phyloP scores from a whole-genome alignment of 2,113 vertebrate genomes.

The Prochilodus magdalenae region DNA sequence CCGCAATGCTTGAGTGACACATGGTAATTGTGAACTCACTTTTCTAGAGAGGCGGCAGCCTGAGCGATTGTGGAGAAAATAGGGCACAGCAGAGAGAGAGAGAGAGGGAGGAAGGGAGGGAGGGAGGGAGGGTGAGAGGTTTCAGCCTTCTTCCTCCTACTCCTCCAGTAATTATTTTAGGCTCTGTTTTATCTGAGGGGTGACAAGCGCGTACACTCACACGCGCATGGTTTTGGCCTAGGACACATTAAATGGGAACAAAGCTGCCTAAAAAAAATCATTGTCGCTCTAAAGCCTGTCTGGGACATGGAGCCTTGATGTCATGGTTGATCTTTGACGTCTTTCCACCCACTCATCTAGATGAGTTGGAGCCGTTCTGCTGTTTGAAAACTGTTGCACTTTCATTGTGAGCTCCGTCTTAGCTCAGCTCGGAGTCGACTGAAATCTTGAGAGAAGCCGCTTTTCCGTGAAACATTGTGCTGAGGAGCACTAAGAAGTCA shows the following conservation, averaged over 20 bases:
- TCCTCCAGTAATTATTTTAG: slow-evolving; percentile 31
- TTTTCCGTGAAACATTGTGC: background rate
- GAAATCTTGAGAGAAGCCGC: slow-evolving; percentile 20
- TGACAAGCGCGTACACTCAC: background rate
- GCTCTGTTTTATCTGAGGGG: background rate
- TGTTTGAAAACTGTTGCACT: slow-evolving; percentile 18
- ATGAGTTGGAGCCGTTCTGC: slow-evolving; percentile 9
- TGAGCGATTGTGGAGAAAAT: slow-evolving; percentile 7
- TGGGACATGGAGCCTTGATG: slow-evolving; percentile 10
- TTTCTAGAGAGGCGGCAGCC: background rate
- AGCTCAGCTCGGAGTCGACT: background rate
- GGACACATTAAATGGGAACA: slow-evolving; percentile 26
- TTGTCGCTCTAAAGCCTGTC: slow-evolving; percentile 28
- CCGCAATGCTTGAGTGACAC: slow-evolving; percentile 37
- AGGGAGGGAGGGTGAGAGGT: background rate
- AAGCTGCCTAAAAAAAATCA: slow-evolving; percentile 19
- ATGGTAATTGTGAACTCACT: slow-evolving; percentile 26
- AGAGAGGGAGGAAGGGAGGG: background rate
- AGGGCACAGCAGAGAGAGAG: background rate
- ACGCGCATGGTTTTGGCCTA: slow-evolving; percentile 17
- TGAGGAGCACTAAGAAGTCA: slow-evolving; percentile 22
- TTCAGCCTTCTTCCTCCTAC: background rate
- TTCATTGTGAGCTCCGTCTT: slow-evolving; percentile 25
- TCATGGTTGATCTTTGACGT: slow-evolving; percentile 29
- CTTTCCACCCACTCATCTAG: slow-evolving; percentile 8